phyloP scores from a whole-genome alignment of 1,140 invertebrate species.

The Spodoptera frugiperda region DNA sequence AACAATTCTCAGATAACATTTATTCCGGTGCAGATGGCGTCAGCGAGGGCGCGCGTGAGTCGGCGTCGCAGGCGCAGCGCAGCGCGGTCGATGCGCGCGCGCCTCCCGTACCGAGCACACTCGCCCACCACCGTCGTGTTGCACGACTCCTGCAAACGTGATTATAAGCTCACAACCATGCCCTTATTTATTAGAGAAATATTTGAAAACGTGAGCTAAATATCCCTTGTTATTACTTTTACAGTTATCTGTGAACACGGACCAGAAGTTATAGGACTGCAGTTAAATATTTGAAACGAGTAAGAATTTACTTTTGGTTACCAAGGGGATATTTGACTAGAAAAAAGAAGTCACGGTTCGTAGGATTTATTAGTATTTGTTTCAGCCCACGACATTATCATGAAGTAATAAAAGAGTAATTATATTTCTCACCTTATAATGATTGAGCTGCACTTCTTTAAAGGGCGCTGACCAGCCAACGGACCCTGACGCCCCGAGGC shows the following conservation, averaged over 20 bases:
- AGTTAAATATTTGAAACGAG: not conserved
- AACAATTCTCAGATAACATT: constrained; percentile 58
- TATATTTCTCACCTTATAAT: constrained; percentile 85
- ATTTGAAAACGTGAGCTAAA: constrained; percentile 45
- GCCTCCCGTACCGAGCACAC: constrained; percentile 68
- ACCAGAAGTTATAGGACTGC: not conserved
- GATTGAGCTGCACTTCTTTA: constrained; percentile 87
- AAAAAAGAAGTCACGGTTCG: no score
- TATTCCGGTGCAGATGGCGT: constrained; percentile 66
- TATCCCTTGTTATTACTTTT: constrained; percentile 31
- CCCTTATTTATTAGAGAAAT: constrained; percentile 46
- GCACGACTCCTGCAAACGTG: constrained; percentile 73
- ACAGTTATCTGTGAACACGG: constrained; percentile 16
- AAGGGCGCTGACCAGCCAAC: constrained; percentile 85
- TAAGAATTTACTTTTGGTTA: no score
- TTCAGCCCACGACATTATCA: not conserved
- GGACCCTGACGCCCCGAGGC: constrained; percentile 84
- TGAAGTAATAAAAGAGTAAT: constrained; percentile 15
- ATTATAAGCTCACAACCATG: constrained; percentile 33
- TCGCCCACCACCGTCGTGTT: constrained; percentile 76
- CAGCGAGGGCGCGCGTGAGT: constrained; percentile 64
- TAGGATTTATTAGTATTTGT: no score
- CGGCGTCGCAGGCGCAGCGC: constrained; percentile 67
- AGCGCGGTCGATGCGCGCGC: constrained; percentile 67
- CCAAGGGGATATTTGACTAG: no score